A percentile compares a stretch with the other conserved stretches of the same genome.
Evolutionary conservation across 2,113 vertebrate species (phyloP).

Genomic region (Platichthys flesus): DNA sequence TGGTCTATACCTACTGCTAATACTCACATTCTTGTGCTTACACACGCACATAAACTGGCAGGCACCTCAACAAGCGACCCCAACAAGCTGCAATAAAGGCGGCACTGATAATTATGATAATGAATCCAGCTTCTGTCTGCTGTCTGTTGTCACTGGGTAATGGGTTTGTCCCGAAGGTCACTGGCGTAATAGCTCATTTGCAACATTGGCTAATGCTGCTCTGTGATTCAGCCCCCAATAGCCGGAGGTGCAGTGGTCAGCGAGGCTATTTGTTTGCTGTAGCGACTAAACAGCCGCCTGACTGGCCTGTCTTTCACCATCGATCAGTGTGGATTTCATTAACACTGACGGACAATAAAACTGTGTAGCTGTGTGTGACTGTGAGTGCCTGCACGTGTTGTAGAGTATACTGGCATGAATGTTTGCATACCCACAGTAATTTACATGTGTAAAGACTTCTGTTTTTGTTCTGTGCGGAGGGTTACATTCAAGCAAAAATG

Average conservation of each 20-base stretch:
- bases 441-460: neutral
- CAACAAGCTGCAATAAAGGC: conserved; percentile 56
- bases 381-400: neutral
- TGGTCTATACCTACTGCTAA: conserved; percentile 43
- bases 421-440: neutral
- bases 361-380: neutral
- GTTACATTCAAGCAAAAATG: neutral
- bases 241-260: conserved; percentile 56
- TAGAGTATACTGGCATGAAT: neutral
- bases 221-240: conserved; percentile 36
- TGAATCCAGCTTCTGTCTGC: conserved; percentile 66
- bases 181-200: conserved; percentile 73
- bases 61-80: conserved; percentile 46
- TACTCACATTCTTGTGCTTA: conserved; percentile 36
- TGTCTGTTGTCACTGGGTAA: conserved; percentile 71
- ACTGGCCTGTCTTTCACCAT: conserved; percentile 40
- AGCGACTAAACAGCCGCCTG: conserved; percentile 26
- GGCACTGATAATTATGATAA: conserved; percentile 74
- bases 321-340: conserved; percentile 44
- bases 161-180: conserved; percentile 75
- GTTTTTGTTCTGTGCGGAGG: neutral
- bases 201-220: conserved; percentile 49
- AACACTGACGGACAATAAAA: conserved; percentile 13
- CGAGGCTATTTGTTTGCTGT: conserved; percentile 51
- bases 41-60: conserved; percentile 9